Evolutionary conservation across 1,140 invertebrate species (phyloP), one percentile per base, ranked within the genome.

Genomic region (Drosophila parabipectinata): DNA sequence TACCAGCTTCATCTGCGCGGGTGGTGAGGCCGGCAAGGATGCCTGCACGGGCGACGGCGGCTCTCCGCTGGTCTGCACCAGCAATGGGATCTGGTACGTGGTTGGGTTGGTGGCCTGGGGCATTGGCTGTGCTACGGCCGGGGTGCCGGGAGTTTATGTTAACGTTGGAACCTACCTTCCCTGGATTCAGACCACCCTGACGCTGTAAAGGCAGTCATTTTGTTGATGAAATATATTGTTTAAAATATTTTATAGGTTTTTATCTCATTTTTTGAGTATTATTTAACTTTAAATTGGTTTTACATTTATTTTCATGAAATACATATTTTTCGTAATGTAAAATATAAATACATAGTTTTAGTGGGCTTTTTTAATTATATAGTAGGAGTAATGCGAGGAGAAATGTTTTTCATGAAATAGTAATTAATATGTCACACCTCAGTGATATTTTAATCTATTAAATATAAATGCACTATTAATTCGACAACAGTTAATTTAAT

Each of bases 1-100:
- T 44, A 93, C 91, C 0, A 95, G 95, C 30, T 96, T 97, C 79
- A 92, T 97, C 6, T 97, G 96, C 75, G 96, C 96, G 44, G 96
- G 96, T 18, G 96, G 96, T 1, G 95, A 96, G 88, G 79, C 93
- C 5, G 95, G 95, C 51, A 96, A 96, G 90, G 96, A 97, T 91
- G 94, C 96, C 8, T 97, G 96, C 92, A 95, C 68, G 1, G 96
- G 96, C 30, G 96, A 97, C 63, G 96, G 96, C 6, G 96, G 96
- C 10, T 94, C 95, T 7, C 95, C 95, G 0, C 77, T 97, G 39
- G 95, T 96, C 3, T 97, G 96, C 79, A 92, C 94, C 77, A 91
- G 91, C 9, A 92, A 91, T 34, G 94, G 94, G 93, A 92, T 93
- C 68, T 94, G 64, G 93, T 96, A 82, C 54, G 89, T 91, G 0